Base-by-base conservation (phyloP, 1,140 invertebrate genomes). In the Cephus cinctus region DNA sequence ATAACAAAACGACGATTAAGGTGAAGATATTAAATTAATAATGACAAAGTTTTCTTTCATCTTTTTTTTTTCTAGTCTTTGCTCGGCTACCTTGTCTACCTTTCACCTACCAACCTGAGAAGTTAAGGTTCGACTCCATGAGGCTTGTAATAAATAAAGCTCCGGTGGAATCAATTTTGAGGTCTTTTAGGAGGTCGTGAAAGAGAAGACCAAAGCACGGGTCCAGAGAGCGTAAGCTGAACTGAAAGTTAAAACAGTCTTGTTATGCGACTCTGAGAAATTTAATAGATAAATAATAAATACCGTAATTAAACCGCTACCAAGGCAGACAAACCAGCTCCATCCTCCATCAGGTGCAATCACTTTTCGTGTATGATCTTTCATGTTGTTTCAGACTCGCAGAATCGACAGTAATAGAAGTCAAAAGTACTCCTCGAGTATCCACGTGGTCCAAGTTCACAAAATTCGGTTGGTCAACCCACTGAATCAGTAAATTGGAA, bases 281-380 rank as follows among this genome's bases (percentile, higher is more conserved):
- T 23, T 19, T 36, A 36, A 43, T 47, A 22, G 21, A 40, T 27
- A 23, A 22, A 22, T 40, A 21, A 22, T 38, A 50, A 83, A 85
- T 77, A 88, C 86, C 78, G 89, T 87, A 56, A 88, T 85, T 60
- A 89, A 76, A 69, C 87, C 88, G 50, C 86, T 86, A 52, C 88
- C 88, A 31, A 90, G 75, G 48, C 87, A 87, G 27, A 87, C 86
- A 67, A 89, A 81, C 89, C 89, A 91, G 21, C 87, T 88, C 86
- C 87, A 90, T 34, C 88, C 88, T 12, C 86, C 86, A 61, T 88
- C 86, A 14, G 84, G 85, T 20, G 84, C 81, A 43, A 84, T 81
- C 62, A 83, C 81, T 62, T 78, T 79, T 4, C 15, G 19, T 12
- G 5, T 34, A n/a, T 43, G 25, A 14, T n/a, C 16, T 11, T 30